Evolutionary conservation across 2,113 vertebrate species (phyloP), one percentile per base, ranked within the genome.

Genomic region (Anhinga rufa): DNA sequence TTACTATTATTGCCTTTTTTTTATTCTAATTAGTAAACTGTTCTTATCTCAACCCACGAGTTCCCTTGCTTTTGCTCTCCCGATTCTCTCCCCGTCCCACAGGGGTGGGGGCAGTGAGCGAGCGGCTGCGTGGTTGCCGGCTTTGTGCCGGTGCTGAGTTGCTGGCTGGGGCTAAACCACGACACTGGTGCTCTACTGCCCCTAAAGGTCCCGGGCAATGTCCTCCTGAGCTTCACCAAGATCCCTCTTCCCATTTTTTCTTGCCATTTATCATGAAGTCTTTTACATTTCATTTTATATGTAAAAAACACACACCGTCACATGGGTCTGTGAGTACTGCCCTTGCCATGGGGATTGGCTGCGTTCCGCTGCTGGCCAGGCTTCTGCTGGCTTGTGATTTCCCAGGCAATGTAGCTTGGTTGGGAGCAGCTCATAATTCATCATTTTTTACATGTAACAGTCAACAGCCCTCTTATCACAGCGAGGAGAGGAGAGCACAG

Each of bases 401-500:
- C 60, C 65, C 17, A 5, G 36, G 72, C 38, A 61, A 20, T 14
- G 29, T 38, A 22, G 32, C 40, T 55, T 6, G 2, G 18, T 32
- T 60, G 58, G 26, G 12, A 79, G 24, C 25, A 26, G 20, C 44
- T 54, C 36, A 20, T 32, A 54, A 79, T 60, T 76, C 52, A n/a
- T 40, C 26, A 26, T n/a, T 76, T 80, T 81, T 80, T 81, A 24
- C 26, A 6, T 29, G 26, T 64, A 40, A 29, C 61, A 76, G 38
- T 54, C 55, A 79, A 51, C 17, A 72, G 51, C 15, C 26, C 21
- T 65, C n/a, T 58, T 46, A n/a, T 14, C 10, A 4, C 52, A 75
- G 61, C 2, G 0, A 17, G 38, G 40, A 36, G 19, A n/a, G 34
- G 9, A 14, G 52, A 74, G 60, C 19, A 5, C 1, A 2, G 8